Base-by-base conservation (phyloP, 1,140 invertebrate species). In the Ectropis grisescens region DNA sequence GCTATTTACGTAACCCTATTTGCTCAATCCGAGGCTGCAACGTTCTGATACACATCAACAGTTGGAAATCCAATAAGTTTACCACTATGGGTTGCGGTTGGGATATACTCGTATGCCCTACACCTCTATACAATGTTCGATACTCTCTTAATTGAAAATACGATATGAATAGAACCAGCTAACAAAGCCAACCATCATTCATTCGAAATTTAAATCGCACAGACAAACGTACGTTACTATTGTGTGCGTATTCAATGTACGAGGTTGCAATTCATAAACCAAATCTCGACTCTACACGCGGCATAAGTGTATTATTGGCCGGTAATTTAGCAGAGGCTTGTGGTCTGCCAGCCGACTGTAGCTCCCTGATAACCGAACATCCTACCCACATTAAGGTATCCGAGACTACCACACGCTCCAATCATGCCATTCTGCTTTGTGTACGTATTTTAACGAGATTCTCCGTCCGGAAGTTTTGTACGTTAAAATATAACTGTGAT, bases 231-330 rank as follows among this genome's bases (percentile, higher is more conserved):
- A 31, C 38, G 28, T 40, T 31, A 29, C 37, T 30, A 62, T 74
- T 70, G 51, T 58, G 47, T 54, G 32, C 33, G 37, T 45, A 62
- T 67, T 69, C 72, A 74, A 72, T 70, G 69, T 60, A 57, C 47
- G 57, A 51, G 46, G 42, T 34, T 34, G 36, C 65, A 54, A 65
- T 62, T 69, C 62, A 62, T 67, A 58, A 56, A 58, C 35, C 54
- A 61, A 75, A 78, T 70, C 72, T 74, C 65, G 22, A 34, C 45
- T 47, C 45, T 34, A 51, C 68, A 78, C 59, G 64, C 70, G 38
- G 51, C 53, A 43, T 70, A 62, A 78, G 58, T 69, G 64, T 61
- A 34, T 62, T 71, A 74, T 70, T 61, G 60, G 47, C 29, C 42
- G 50, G 60, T 72, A 64, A n/a, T 72, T 78, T 70, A 72, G 68